Base-by-base conservation (phyloP, 2,113 vertebrate species). In the Ramphastos sulfuratus region DNA sequence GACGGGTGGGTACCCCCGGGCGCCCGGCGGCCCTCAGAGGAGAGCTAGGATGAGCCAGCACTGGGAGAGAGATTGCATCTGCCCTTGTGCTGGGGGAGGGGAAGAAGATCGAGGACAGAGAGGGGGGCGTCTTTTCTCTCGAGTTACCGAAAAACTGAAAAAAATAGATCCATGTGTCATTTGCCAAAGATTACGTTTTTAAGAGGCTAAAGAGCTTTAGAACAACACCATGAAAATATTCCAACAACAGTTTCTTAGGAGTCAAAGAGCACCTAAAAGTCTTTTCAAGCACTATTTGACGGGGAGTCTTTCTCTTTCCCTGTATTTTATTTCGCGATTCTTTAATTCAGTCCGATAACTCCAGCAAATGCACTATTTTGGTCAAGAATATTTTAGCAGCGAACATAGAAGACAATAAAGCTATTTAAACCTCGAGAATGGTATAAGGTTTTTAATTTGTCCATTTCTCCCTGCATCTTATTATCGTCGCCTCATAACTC, bases 101-200 rank as follows among this genome's bases (percentile, higher is more conserved):
- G 25, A 54, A 35, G 30, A 37, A 54, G 8, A 33, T 4, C 16
- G 4, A 12, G 28, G 4, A 12, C 50, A 52, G 50, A 52, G 23
- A 52, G 50, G 31, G 25, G 66, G 15, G 28, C 7, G 20, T 60
- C 23, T 84, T 81, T 92, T 82, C 39, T 69, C 44, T 54, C 25
- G 11, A 66, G 79, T 63, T 85, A 74, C 71, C 48, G 20, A 77
- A 92, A 93, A 95, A 79, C 72, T 82, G 75, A 46, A 80, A 76
- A 84, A 82, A 63, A 11, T 70, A 87, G 79, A 82, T 67, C 31
- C 54, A 10, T 28, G 77, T 80, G 81, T 69, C 67, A 42, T 60
- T 88, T 81, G 74, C 76, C 54, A 87, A 76, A 89, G 44, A 76
- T 52, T 48, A 75, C 31, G 12, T 58, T 84, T 89, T 14, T 63